Base-by-base conservation (phyloP, 2,888 invertebrate species). In the Polyommatus icarus region DNA sequence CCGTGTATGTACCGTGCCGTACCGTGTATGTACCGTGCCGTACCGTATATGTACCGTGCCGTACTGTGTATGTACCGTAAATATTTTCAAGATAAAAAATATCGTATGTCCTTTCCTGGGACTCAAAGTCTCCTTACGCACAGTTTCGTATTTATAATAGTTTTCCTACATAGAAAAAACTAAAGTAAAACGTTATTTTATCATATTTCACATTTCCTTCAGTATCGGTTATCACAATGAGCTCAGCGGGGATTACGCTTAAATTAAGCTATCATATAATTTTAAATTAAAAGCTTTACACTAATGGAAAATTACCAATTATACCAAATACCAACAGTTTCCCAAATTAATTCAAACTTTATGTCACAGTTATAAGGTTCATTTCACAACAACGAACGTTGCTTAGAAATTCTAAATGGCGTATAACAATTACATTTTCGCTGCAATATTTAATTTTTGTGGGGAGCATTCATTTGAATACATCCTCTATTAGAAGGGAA, bases 351-450 rank as follows among this genome's bases (percentile, higher is more conserved):
- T 29, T 77, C 18, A 3, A n/a, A 40, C 29, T 20, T 29, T 8
- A 4, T 1, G 1, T 3, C 50, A 8, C 3, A 0, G 3, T 71
- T 5, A 46, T 54, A 76, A 67, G 24, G 18, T 67, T 71, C 4
- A 71, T 71, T 76, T 76, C 20, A 50, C 57, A 32, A 24, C 10
- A 76, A 59, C 29, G 1, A 32, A 76, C 8, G 3, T 54, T 29
- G 76, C 76, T 76, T 18, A 54, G 76, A 76, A 57, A 73, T 73
- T 73, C 24, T 54, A 46, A 75, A 75, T 75, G 18, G 40, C 20
- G 59, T 61, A 40, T 59, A 57, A 77, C 73, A 72, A 59, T 73
- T 57, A 71, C 71, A 72, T 77, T 72, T 72, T 57, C 72, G 36
- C 36, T 77, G 57, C 73, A 46, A 40, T n/a, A 10, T 72, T 40